Percentiles rank a stretch among this genome's conserved stretches.
phyloP scores from a whole-genome alignment of 2,888 invertebrate genomes.

The Eupithecia dodoneata region DNA sequence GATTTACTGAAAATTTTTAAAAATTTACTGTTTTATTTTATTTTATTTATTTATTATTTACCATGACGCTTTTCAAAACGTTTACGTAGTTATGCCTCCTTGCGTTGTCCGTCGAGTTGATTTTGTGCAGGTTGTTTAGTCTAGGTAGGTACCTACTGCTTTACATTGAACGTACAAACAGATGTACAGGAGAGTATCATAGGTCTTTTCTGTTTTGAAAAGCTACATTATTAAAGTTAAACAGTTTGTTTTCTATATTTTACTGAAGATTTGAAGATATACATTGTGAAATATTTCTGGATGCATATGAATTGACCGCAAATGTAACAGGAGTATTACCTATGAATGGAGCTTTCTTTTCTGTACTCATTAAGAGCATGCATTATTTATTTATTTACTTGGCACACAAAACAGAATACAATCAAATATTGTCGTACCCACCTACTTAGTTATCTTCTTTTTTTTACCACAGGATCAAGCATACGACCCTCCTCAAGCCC shows the following conservation, averaged over 20 bases:
- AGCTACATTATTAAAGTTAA: neutral
- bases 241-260: neutral
- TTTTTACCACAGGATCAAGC: constrained; percentile 61
- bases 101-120: neutral
- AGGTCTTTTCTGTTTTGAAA: no score
- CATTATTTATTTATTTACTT: neutral
- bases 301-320: neutral
- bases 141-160: neutral
- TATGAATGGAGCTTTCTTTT: neutral
- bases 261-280: no score
- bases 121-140: neutral
- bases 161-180: neutral
- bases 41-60: no score
- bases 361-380: neutral
- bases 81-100: neutral
- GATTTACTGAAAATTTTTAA: no score
- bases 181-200: neutral
- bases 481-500: constrained; percentile 65
- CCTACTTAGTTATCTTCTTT: neutral
- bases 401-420: no score
- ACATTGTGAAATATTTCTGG: neutral
- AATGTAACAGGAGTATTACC: neutral
- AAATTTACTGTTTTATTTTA: no score
- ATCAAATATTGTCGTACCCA: neutral
- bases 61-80: neutral